These are phyloP conservation scores for Axea sp. DNA, from an alignment of 2,888 invertebrate genomes.

Conservation along the genomic window DNA sequence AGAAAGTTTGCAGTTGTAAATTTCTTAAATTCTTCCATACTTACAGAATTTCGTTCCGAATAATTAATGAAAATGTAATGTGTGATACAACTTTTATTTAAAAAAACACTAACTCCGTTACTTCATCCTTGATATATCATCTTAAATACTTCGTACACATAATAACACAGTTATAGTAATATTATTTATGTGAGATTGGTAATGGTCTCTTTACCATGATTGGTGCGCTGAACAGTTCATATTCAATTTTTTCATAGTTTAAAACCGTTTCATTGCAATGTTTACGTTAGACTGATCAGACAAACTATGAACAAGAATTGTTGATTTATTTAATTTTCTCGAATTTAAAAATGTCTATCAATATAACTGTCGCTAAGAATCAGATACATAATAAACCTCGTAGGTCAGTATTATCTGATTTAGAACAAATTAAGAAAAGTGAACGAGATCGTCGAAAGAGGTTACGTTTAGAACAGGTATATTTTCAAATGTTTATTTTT, in stretches of 20 bases:
- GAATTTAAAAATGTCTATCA: slow-evolving; percentile 81
- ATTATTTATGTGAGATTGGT: neutral
- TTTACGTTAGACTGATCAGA: slow-evolving; percentile 16
- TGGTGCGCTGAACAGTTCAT: slow-evolving; percentile 1
- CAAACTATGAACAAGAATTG: too few relatives aligned
- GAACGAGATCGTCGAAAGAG: slow-evolving; percentile 82
- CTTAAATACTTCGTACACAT: too few relatives aligned
- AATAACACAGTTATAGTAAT: too few relatives aligned
- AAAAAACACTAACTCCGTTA: too few relatives aligned
- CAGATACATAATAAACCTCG: slow-evolving; percentile 80
- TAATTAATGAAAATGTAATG: too few relatives aligned
- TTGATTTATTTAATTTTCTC: slow-evolving; percentile 9
- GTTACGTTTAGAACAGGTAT: slow-evolving; percentile 83
- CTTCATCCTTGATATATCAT: too few relatives aligned
- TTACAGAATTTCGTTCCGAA: too few relatives aligned
- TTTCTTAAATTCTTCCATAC: too few relatives aligned
- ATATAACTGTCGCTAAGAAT: slow-evolving; percentile 82
- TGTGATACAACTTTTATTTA: too few relatives aligned
- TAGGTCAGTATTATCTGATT: slow-evolving; percentile 80
- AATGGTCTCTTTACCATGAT: neutral
- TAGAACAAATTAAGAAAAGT: slow-evolving; percentile 81
- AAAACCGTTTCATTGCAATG: slow-evolving; percentile 20
- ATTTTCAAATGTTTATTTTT: slow-evolving; percentile 5
- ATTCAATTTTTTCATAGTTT: slow-evolving; percentile 1
- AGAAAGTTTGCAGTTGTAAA: too few relatives aligned